Evolutionary conservation across 2,888 invertebrate genomes (phyloP), one percentile per base, ranked within the genome.

Genomic region (Spodoptera picta): DNA sequence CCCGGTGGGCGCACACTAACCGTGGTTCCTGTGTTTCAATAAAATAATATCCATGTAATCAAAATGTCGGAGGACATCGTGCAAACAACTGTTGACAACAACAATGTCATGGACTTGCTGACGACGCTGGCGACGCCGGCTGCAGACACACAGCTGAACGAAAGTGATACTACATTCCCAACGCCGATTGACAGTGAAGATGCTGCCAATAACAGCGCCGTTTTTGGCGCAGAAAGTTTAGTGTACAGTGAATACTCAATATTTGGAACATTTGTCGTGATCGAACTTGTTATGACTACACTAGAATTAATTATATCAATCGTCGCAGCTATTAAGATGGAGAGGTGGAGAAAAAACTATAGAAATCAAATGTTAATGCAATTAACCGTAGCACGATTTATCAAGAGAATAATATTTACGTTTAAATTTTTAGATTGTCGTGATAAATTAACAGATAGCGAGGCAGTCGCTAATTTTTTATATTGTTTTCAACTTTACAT

Each of bases 361-460:
- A 90, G 93, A 73, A 94, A 93, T 73, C 93, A 93, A 84, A 92
- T 94, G 92, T 79, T 94, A 69, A 87, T 92, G 87, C 93, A 94
- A 77, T 79, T 94, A 57, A 92, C 91, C 73, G 76, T 90, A 7
- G 89, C 89, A 5, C 86, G 93, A 12, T 90, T 93, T 65, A 56
- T 92, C 6, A 92, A 92, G 80, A 86, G 92, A 73, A 62, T 92
- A 1, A 78, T 92, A 53, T 82, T 86, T 65, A 82, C 89, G 31
- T 61, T 87, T 6, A 81, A 85, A 58, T 92, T 88, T 69, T 73
- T 85, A 50, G 81, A 85, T 54, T 76, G 86, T 57, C 79, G 83
- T 12, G 60, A 60, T 44, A 58, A 68, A 11, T 68, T 83, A 36
- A 24, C 67, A n/a, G 55, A 71, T 7, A 76, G 75, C 5, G 19